These are phyloP conservation scores for Lordiphosa andalusiaca DNA, from an alignment of 2,888 invertebrate species.

Conservation along the genomic window DNA sequence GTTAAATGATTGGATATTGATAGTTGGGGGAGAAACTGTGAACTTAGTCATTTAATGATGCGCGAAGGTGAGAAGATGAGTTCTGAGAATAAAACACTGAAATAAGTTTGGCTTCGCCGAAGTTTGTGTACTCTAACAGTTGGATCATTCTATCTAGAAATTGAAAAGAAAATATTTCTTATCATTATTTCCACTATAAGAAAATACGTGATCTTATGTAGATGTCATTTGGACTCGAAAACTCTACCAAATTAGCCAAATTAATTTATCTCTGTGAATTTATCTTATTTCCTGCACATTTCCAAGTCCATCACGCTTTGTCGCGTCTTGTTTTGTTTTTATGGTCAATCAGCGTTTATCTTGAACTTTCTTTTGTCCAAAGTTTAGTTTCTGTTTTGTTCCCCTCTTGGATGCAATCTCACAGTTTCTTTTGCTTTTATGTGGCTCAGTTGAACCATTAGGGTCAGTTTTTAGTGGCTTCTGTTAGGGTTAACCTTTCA, in stretches of 20 bases:
- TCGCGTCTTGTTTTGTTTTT: constrained; percentile 22
- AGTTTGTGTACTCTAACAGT: not conserved
- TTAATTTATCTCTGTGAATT: constrained; percentile 7
- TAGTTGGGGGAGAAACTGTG: constrained; percentile 16
- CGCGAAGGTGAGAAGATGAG: constrained; percentile 1
- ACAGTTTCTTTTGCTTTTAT: constrained; percentile 18
- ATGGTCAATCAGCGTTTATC: constrained; percentile 38
- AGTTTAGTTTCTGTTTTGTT: constrained; percentile 23
- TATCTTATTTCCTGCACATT: constrained; percentile 13
- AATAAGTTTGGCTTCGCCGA: not conserved
- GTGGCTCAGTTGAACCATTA: constrained; percentile 42
- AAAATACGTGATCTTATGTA: not conserved
- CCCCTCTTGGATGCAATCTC: not conserved
- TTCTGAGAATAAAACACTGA: constrained; percentile 6
- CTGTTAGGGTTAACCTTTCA: constrained; percentile 20
- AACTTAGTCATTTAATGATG: constrained; percentile 20
- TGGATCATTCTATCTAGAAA: too few relatives aligned
- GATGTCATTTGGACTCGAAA: not conserved
- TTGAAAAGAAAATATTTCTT: not conserved
- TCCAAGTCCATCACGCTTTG: not conserved
- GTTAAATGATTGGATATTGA: constrained; percentile 30
- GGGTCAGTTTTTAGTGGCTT: constrained; percentile 38
- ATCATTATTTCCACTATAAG: not conserved
- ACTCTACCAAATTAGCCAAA: too few relatives aligned
- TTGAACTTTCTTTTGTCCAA: constrained; percentile 50